A percentile compares a stretch with the other conserved stretches of the same genome.
These are phyloP conservation scores for Eulimnadia texana DNA, from an alignment of 1,140 invertebrate genomes.

Conservation along the genomic window DNA sequence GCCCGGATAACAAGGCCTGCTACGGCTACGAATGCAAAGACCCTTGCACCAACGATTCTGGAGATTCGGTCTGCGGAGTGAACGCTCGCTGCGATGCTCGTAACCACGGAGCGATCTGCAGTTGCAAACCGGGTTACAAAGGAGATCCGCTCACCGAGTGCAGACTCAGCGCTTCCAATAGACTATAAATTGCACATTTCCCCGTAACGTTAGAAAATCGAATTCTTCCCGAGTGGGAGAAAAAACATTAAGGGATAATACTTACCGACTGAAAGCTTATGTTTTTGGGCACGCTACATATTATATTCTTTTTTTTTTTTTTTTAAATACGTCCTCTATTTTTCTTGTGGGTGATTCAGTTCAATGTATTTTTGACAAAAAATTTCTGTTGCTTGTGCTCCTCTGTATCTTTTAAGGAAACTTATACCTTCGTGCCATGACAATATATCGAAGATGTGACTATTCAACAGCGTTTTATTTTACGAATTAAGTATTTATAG, in stretches of 20 bases:
- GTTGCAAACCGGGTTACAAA: constrained; percentile 59
- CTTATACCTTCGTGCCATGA: not conserved
- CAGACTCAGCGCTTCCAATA: not conserved
- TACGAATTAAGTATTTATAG: not conserved
- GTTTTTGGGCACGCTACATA: too few relatives aligned
- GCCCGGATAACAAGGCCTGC: constrained; percentile 50
- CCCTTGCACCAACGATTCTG: constrained; percentile 50
- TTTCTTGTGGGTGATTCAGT: too few relatives aligned
- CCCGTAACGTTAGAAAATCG: too few relatives aligned
- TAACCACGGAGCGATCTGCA: constrained; percentile 69
- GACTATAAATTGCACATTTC: too few relatives aligned
- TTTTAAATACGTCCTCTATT: too few relatives aligned
- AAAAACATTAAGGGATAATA: too few relatives aligned
- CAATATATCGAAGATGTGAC: not conserved
- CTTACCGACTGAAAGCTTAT: too few relatives aligned
- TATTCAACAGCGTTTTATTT: not conserved
- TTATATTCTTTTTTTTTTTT: too few relatives aligned
- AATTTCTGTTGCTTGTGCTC: not conserved
- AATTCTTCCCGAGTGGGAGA: too few relatives aligned
- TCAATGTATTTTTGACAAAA: too few relatives aligned
- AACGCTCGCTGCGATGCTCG: constrained; percentile 53
- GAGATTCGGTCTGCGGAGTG: constrained; percentile 42
- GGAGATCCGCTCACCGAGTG: constrained; percentile 59
- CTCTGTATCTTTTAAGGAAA: not conserved
- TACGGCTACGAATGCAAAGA: constrained; percentile 51